These are phyloP conservation scores for Aurelia coerulea DNA, from an alignment of 30 jellyfish, hydroid and myxozoan genomes.

Conservation along the genomic window DNA sequence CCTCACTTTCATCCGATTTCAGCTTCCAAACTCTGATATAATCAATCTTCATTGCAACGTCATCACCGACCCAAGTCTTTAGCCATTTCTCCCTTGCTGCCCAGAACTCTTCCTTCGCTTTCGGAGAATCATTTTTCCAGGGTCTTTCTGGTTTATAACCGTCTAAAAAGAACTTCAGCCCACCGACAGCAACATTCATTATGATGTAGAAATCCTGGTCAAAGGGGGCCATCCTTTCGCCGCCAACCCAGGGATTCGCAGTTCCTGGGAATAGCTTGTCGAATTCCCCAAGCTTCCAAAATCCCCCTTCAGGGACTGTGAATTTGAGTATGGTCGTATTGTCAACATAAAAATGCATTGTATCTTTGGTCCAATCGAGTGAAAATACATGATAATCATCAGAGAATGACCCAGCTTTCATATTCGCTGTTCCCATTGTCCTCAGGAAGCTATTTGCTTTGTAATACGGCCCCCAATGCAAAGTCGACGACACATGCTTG, in stretches of 20 bases:
- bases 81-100: slow-evolving; percentile 73
- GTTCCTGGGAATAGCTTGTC: slow-evolving; percentile 24
- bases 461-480: slow-evolving; percentile 91
- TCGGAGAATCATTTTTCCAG: slow-evolving; percentile 60
- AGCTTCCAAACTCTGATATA: slow-evolving; percentile 79
- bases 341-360: slow-evolving; percentile 68
- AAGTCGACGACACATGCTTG: slow-evolving; percentile 55
- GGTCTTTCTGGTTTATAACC: slow-evolving; percentile 65
- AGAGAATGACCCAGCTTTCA: slow-evolving; percentile 69
- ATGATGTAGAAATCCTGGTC: slow-evolving; percentile 78
- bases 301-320: slow-evolving; percentile 69
- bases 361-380: slow-evolving; percentile 65
- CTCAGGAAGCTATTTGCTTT: slow-evolving; percentile 52
- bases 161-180: slow-evolving; percentile 70
- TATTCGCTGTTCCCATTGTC: slow-evolving; percentile 56
- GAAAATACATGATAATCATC: slow-evolving; percentile 69
- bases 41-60: slow-evolving; percentile 83
- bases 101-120: slow-evolving; percentile 84
- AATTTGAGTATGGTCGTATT: slow-evolving; percentile 61
- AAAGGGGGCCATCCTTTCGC: slow-evolving; percentile 84
- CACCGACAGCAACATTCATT: slow-evolving; percentile 88
- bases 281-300: slow-evolving; percentile 79
- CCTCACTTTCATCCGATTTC: slow-evolving; percentile 53
- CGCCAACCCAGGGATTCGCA: slow-evolving; percentile 75
- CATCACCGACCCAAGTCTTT: slow-evolving; percentile 83